phyloP scores from a whole-genome alignment of 1,140 invertebrate species.

The Limonius californicus region DNA sequence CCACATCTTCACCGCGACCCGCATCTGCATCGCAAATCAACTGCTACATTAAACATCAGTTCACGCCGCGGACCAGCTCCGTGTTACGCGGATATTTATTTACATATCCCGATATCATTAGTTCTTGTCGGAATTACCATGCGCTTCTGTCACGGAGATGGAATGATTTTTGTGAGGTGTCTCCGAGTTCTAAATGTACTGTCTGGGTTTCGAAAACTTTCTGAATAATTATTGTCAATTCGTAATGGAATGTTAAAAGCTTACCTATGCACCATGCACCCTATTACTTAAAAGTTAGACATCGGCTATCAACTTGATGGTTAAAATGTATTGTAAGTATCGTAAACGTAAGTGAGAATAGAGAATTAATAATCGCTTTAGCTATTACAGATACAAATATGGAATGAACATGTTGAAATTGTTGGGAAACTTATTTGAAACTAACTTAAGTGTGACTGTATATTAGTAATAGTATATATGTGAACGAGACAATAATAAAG shows the following conservation, averaged over 20 bases:
- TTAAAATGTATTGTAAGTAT: too few species aligned
- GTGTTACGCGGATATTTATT: constrained; percentile 36
- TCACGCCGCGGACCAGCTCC: constrained; percentile 29
- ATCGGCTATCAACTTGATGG: too few species aligned
- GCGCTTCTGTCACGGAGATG: constrained; percentile 26
- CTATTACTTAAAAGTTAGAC: too few species aligned
- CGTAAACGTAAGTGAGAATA: too few species aligned
- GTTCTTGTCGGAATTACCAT: constrained; percentile 34
- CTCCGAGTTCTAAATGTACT: constrained; percentile 7
- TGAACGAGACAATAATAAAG: too few species aligned
- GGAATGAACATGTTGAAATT: too few species aligned
- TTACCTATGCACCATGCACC: too few species aligned
- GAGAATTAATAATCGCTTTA: too few species aligned
- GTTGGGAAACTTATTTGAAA: too few species aligned
- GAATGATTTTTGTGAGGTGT: constrained; percentile 22
- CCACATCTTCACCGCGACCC: constrained; percentile 24
- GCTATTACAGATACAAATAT: too few species aligned
- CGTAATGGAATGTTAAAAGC: background rate
- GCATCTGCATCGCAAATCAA: constrained; percentile 35
- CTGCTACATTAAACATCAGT: constrained; percentile 37
- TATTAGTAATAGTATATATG: too few species aligned
- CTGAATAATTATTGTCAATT: constrained; percentile 7
- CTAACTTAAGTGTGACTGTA: too few species aligned
- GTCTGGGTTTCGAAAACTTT: constrained; percentile 5
- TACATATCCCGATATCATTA: constrained; percentile 38